phyloP scores from a whole-genome alignment of 2,113 vertebrate genomes.

The Acrocephalus kingi region DNA sequence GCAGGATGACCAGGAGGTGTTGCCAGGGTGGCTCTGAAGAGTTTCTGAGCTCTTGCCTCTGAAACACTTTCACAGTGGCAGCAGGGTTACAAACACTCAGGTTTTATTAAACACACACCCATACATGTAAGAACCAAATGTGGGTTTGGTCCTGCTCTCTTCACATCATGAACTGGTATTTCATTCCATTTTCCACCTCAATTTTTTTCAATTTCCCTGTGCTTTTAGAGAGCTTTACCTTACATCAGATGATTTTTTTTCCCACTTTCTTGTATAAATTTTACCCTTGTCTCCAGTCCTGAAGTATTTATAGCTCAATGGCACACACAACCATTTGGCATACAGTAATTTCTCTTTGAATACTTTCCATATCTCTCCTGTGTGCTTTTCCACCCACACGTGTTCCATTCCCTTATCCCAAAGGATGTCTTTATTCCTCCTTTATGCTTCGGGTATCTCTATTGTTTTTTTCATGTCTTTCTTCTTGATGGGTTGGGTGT shows the following conservation, averaged over 20 bases:
- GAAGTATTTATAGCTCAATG: constrained; percentile 58
- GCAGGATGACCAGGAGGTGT: not conserved
- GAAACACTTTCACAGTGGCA: not conserved
- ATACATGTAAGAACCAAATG: not conserved
- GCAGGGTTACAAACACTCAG: not conserved
- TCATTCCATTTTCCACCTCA: not conserved
- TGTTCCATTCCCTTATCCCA: constrained; percentile 36
- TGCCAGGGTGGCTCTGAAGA: not conserved
- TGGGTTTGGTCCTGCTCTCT: not conserved
- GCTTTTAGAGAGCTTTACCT: not conserved
- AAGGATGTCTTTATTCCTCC: constrained; percentile 45
- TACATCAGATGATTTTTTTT: constrained; percentile 5
- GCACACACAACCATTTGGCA: constrained; percentile 56
- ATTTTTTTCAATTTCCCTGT: not conserved
- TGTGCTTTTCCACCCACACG: constrained; percentile 41
- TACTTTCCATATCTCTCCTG: constrained; percentile 44
- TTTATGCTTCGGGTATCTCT: constrained; percentile 25
- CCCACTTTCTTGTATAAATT: constrained; percentile 28
- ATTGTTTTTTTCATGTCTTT: constrained; percentile 43
- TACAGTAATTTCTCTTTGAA: constrained; percentile 61
- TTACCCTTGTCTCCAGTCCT: constrained; percentile 23
- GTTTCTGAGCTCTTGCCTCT: not conserved
- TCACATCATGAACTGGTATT: not conserved
- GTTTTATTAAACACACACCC: not conserved
- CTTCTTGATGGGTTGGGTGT: constrained; percentile 24